A percentile compares a stretch with the other conserved stretches of the same genome.
Conservation (phyloP, 2,888 invertebrate species). For the Ormyrus thymus region DNA sequence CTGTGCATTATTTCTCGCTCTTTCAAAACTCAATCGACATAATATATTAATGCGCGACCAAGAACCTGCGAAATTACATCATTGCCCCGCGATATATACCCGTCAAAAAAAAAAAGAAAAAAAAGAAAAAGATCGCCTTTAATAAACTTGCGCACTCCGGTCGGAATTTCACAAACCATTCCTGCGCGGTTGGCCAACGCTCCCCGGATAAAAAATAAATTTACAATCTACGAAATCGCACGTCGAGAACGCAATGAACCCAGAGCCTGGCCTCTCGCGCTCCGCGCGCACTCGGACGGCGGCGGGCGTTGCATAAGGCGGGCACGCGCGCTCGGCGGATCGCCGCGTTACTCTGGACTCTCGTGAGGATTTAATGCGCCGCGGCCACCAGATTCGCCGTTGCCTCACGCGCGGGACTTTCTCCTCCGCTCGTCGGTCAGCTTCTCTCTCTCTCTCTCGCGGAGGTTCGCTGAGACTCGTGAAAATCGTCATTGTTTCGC, state of each 20-base stretch:
- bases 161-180: neutral
- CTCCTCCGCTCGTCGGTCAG: constrained; percentile 7
- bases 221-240: constrained; percentile 15
- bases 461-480: no score
- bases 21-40: no score
- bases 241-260: constrained; percentile 31
- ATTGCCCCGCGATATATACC: no score
- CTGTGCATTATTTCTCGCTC: no score
- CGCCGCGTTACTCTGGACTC: constrained; percentile 29
- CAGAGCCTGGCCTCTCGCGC: neutral
- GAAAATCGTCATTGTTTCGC: no score
- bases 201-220: constrained; percentile 7
- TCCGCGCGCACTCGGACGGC: neutral
- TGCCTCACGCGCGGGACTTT: constrained; percentile 39
- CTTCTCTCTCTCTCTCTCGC: no score
- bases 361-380: constrained; percentile 43
- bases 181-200: neutral
- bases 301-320: constrained; percentile 44
- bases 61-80: no score
- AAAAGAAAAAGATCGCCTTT: no score
- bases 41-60: no score
- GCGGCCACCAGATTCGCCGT: constrained; percentile 34
- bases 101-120: no score
- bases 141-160: no score
- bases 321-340: neutral